phyloP scores from a whole-genome alignment of 2,113 vertebrate species.

The Grammatotria lemairii region DNA sequence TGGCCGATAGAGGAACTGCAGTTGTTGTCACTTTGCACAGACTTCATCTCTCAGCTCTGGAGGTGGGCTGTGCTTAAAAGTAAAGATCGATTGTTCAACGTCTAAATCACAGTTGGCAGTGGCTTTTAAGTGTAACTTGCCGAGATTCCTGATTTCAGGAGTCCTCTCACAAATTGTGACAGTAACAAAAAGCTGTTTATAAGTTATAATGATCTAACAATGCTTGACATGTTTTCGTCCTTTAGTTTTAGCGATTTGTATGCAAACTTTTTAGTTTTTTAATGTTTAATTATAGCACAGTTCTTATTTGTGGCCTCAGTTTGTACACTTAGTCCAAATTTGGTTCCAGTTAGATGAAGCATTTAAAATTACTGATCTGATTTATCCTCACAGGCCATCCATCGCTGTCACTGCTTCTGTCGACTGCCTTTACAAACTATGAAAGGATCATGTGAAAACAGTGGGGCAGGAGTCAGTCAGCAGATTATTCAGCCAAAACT shows the following conservation, averaged over 20 bases:
- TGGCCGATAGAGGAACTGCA: neutral
- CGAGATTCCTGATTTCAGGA: neutral
- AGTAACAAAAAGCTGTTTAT: neutral
- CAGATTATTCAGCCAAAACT: neutral
- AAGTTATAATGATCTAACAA: neutral
- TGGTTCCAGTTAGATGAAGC: neutral
- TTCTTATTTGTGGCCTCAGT: neutral
- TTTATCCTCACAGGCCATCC: neutral
- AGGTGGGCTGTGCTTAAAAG: neutral
- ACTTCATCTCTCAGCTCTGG: neutral
- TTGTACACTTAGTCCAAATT: neutral
- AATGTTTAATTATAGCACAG: neutral
- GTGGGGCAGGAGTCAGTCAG: neutral
- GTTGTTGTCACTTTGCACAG: neutral
- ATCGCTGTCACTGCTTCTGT: neutral
- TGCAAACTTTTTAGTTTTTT: neutral
- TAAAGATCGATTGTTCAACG: fast-evolving
- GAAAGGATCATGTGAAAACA: neutral
- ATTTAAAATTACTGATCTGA: neutral
- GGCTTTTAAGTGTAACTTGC: neutral
- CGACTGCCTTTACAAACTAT: neutral
- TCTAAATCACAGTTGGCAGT: neutral
- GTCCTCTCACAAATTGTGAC: neutral
- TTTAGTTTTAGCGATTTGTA: neutral
- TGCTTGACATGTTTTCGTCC: fast-evolving